Evolutionary conservation across 2,113 vertebrate species (phyloP).

Genomic region (Phocoena phocoena): DNA sequence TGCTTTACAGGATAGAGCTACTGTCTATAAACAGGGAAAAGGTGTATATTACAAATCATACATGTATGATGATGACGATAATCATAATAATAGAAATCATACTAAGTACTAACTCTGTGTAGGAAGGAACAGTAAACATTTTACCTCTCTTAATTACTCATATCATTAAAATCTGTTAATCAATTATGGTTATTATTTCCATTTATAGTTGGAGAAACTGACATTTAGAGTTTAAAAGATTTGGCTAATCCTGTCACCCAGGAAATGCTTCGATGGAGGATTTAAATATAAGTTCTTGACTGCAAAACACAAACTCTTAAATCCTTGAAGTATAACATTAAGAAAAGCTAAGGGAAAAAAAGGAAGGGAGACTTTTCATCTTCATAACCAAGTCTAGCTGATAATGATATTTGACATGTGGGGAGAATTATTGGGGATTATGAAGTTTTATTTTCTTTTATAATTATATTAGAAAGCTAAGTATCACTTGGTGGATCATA

Average conservation of each 20-base stretch:
- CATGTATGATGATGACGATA: neutral
- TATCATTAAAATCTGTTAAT: neutral
- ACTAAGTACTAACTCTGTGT: neutral
- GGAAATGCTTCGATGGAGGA: neutral
- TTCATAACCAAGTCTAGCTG: conserved; percentile 2
- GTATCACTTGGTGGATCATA: conserved; percentile 44
- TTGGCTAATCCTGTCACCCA: neutral
- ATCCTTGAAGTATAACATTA: neutral
- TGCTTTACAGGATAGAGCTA: neutral
- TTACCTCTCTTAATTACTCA: neutral
- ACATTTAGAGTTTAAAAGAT: neutral
- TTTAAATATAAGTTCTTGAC: neutral
- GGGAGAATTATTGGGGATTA: conserved; percentile 48
- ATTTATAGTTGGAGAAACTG: neutral
- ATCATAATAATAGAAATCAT: neutral
- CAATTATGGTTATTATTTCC: neutral
- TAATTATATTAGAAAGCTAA: conserved; percentile 63
- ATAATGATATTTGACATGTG: conserved; percentile 27
- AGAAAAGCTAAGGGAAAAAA: neutral
- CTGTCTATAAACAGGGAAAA: neutral
- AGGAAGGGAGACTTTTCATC: neutral
- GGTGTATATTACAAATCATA: neutral
- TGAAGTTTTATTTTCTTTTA: conserved; percentile 60
- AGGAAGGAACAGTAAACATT: neutral
- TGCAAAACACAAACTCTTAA: neutral